Percentiles rank a stretch among this genome's conserved stretches.
Evolutionary conservation across 2,888 invertebrate species (phyloP).

Genomic region (Creontiades dilutus): DNA sequence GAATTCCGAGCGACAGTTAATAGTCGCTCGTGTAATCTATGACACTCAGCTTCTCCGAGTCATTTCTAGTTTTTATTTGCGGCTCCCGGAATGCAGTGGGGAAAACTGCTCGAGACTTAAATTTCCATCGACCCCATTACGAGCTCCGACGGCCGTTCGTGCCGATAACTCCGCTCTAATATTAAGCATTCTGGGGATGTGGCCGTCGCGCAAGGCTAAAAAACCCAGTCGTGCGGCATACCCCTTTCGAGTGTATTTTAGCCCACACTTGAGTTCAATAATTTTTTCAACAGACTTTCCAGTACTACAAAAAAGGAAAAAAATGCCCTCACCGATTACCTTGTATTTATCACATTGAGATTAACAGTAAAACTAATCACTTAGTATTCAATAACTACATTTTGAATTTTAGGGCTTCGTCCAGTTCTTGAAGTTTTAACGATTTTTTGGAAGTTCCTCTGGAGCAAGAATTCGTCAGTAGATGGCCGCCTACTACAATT

Average conservation of each 20-base stretch:
- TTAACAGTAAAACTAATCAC: too few relatives aligned
- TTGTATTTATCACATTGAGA: too few relatives aligned
- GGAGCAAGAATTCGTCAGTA: too few relatives aligned
- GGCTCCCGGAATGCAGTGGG: constrained; percentile 13
- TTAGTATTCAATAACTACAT: too few relatives aligned
- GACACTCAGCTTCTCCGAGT: neutral
- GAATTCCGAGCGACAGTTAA: constrained; percentile 26
- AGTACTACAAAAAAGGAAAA: too few relatives aligned
- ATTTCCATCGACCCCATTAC: constrained; percentile 30
- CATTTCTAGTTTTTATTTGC: constrained; percentile 35
- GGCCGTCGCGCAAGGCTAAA: neutral
- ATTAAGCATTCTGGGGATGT: neutral
- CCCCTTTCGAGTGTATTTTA: neutral
- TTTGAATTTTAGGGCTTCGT: too few relatives aligned
- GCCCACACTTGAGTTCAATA: too few relatives aligned
- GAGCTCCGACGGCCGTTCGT: neutral
- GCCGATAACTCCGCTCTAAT: constrained; percentile 23
- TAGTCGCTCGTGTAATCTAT: constrained; percentile 33
- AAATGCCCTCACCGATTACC: too few relatives aligned
- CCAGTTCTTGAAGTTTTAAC: too few relatives aligned
- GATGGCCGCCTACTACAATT: too few relatives aligned
- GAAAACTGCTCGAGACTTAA: constrained; percentile 40
- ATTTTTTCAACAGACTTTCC: too few relatives aligned
- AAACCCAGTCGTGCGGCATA: neutral
- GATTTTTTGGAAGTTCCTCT: too few relatives aligned